A percentile compares a stretch with the other conserved stretches of the same genome.
Conservation (phyloP, 1,140 invertebrate species). For the Mamestra configurata region DNA sequence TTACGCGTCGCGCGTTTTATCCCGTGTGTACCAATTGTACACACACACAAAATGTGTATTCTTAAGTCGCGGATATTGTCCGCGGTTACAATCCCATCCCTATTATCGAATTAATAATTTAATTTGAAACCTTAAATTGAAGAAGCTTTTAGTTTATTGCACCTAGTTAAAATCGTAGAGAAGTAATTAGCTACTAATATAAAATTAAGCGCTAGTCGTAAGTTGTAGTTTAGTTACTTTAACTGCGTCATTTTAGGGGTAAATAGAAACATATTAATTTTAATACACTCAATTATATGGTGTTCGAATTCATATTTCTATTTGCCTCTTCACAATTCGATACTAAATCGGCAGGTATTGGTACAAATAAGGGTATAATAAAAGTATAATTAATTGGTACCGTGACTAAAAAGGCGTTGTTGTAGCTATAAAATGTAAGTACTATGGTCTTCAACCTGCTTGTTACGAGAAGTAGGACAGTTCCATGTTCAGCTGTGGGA, state of each 20-base stretch:
- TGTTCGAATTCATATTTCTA: not conserved
- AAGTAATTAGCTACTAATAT: slow-evolving; percentile 11
- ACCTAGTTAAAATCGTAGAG: slow-evolving; percentile 3
- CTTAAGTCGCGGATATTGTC: not conserved
- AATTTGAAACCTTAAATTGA: not conserved
- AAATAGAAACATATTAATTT: not conserved
- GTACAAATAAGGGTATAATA: not conserved
- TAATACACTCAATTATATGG: not conserved
- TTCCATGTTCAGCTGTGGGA: too few relatives aligned
- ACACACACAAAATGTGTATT: too few relatives aligned
- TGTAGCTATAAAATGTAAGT: not conserved
- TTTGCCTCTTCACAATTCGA: not conserved
- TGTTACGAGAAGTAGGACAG: not conserved
- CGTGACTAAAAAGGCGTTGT: too few relatives aligned
- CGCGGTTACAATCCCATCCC: not conserved
- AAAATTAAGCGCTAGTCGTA: not conserved
- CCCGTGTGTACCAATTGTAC: too few relatives aligned
- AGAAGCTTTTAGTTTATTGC: slow-evolving; percentile 2
- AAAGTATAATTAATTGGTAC: too few relatives aligned
- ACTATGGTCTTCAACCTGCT: not conserved
- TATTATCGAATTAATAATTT: not conserved
- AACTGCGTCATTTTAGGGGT: not conserved
- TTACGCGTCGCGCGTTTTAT: not conserved
- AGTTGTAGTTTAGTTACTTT: not conserved
- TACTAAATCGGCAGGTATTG: not conserved